Base-by-base conservation (phyloP, 2,797 vertebrate species). In the Balearica regulorum region DNA sequence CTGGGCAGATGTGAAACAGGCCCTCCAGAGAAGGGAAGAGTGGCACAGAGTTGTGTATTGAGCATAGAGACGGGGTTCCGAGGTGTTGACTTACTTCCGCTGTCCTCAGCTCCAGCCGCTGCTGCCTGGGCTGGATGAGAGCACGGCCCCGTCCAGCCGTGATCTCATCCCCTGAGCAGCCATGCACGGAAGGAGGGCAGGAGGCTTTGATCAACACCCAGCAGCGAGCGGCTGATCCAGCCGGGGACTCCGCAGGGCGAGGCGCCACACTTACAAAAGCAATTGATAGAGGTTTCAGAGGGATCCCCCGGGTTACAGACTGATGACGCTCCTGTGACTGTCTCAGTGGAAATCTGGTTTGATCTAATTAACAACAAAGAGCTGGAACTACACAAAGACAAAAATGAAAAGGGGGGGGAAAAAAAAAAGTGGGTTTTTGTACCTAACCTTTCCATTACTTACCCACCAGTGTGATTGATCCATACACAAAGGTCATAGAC, bases 211-310 rank as follows among this genome's bases (percentile, higher is more conserved):
- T 79, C 62, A 41, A 15, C 0, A 3, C 25, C n/a, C 49, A 44
- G n/a, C 49, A 44, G n/a, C 0, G 0, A 18, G 37, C 0, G 3
- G 37, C 66, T 68, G 62, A 22, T 64, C 12, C 41, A 41, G 20
- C 58, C 16, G 54, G 57, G 19, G 13, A 43, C 51, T 58, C 26
- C 1, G 3, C 41, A 24, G 88, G 44, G 48, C 4, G 2, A 46
- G 26, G 4, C 7, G 3, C 15, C 60, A 14, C 16, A 0, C 25
- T 75, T 60, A 35, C 4, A 37, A 46, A 60, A 77, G 46, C 39
- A 57, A 54, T 12, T 68, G 37, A 24, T 7, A 29, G 77, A 62
- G 31, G 19, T 71, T 90, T 66, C 49, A 65, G 72, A 31, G 76
- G 46, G 39, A 69, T 86, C 26, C 71, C n/a, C 57, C 44, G 60